These are phyloP conservation scores for Rhodinocichla rosea DNA, from an alignment of 2,113 vertebrate genomes.

Conservation along the genomic window DNA sequence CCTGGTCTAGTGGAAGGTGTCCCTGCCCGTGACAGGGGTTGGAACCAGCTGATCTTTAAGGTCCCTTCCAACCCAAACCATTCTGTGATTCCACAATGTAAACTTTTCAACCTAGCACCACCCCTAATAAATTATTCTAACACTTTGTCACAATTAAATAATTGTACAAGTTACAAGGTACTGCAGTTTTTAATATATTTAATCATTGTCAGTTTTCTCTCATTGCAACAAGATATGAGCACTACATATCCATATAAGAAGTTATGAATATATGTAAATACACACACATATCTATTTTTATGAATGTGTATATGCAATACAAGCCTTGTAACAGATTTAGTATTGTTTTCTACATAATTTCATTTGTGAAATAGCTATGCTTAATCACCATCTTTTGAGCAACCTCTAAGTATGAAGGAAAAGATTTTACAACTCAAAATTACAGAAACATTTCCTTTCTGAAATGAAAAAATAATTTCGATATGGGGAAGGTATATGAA, in stretches of 20 bases:
- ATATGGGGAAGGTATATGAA: background rate
- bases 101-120: background rate
- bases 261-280: background rate
- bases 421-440: background rate
- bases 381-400: background rate
- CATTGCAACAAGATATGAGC: background rate
- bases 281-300: background rate
- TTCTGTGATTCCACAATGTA: background rate
- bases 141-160: background rate
- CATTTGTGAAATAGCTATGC: background rate
- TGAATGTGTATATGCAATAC: background rate
- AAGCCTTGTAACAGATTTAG: background rate
- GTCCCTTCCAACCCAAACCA: background rate
- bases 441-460: background rate
- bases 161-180: accelerated
- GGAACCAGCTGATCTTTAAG: background rate
- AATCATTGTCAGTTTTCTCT: background rate
- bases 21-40: background rate
- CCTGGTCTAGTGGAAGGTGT: background rate
- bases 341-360: background rate
- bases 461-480: background rate
- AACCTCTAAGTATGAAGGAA: background rate
- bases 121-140: background rate
- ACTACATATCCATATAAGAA: background rate
- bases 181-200: background rate